phyloP scores from a whole-genome alignment of 1,140 invertebrate species.

The Hycleus cichorii region DNA sequence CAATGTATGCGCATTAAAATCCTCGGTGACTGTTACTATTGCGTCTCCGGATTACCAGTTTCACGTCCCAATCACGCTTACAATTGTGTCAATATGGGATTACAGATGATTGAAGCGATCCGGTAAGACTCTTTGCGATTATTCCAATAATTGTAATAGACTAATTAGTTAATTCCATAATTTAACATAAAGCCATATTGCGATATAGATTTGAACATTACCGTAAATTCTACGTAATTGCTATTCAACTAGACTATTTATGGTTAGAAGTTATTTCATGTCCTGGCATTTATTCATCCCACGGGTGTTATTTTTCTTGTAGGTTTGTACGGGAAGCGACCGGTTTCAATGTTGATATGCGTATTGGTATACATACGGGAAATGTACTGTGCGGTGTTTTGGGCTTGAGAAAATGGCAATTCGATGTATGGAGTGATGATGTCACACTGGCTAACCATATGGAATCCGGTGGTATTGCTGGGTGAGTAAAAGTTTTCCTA shows the following conservation, averaged over 20 bases:
- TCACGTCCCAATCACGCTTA: conserved; percentile 88
- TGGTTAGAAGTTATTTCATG: no score
- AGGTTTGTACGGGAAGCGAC: conserved; percentile 83
- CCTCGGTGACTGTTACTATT: conserved; percentile 94
- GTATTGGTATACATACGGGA: conserved; percentile 90
- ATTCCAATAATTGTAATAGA: no score
- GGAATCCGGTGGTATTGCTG: conserved; percentile 91
- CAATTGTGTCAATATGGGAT: conserved; percentile 94
- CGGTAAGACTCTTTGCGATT: conserved; percentile 50
- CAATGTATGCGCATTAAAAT: conserved; percentile 94
- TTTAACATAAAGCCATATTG: no score
- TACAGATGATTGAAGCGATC: conserved; percentile 95
- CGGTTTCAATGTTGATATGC: conserved; percentile 88
- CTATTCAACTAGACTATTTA: no score
- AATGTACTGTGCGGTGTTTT: conserved; percentile 94
- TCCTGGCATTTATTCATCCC: no score
- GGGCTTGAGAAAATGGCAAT: conserved; percentile 95
- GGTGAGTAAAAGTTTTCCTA: conserved; percentile 52
- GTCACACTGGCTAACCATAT: conserved; percentile 95
- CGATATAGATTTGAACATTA: no score
- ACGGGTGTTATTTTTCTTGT: conserved; percentile 19
- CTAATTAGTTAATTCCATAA: no score
- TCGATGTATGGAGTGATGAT: conserved; percentile 97
- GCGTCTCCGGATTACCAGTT: conserved; percentile 87
- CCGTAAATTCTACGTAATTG: no score